These are phyloP conservation scores for Bradypodion pumilum DNA, from an alignment of 2,797 vertebrate genomes.

Conservation along the genomic window DNA sequence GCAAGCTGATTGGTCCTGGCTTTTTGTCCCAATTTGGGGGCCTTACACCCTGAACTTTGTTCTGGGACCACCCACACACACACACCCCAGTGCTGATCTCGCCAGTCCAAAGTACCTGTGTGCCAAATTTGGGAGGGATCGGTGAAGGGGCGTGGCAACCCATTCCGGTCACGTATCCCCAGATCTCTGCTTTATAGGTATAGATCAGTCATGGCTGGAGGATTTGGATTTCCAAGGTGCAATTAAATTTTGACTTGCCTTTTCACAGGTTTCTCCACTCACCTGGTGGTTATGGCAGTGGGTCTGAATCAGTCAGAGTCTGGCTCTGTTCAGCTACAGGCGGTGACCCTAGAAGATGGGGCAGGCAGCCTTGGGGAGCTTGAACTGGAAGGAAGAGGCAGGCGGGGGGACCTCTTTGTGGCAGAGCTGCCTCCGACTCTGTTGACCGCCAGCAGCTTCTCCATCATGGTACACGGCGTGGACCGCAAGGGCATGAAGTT, in stretches of 20 bases:
- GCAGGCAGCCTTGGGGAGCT: constrained; percentile 72
- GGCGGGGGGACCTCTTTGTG: constrained; percentile 69
- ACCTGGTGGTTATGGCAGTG: constrained; percentile 80
- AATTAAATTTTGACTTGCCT: neutral
- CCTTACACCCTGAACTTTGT: too few species aligned
- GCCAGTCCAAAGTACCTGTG: too few species aligned
- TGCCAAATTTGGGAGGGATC: too few species aligned
- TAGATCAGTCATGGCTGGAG: too few species aligned
- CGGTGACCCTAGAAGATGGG: constrained; percentile 73
- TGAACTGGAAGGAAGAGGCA: constrained; percentile 70
- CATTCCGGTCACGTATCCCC: too few species aligned
- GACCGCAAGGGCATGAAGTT: constrained; percentile 74
- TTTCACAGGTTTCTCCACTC: constrained; percentile 75
- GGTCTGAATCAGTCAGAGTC: constrained; percentile 63
- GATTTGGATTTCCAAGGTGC: neutral
- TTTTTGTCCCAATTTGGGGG: too few species aligned
- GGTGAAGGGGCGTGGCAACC: too few species aligned
- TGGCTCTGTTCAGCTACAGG: constrained; percentile 68
- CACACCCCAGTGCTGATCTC: too few species aligned
- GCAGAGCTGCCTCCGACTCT: constrained; percentile 53
- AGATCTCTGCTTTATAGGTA: too few species aligned
- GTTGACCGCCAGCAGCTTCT: constrained; percentile 65
- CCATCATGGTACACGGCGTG: constrained; percentile 76
- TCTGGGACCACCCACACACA: too few species aligned
- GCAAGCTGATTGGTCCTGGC: too few species aligned